Percentiles rank a stretch among this genome's conserved stretches.
Evolutionary conservation across 2,113 vertebrate genomes (phyloP).

Genomic region (Mystacornis crossleyi): DNA sequence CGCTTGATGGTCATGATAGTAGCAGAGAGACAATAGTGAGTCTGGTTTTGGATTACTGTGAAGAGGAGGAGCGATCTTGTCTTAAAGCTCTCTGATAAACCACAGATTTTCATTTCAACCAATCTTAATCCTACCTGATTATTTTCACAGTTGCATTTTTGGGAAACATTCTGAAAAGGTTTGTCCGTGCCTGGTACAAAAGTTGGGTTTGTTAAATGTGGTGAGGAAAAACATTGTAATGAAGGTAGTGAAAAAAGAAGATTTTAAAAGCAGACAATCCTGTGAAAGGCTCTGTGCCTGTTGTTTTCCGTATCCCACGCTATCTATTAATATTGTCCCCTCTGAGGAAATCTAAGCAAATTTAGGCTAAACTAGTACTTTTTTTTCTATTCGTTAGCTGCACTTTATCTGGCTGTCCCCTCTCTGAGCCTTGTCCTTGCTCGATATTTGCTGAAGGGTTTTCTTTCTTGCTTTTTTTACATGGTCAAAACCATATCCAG

Average conservation of each 20-base stretch:
- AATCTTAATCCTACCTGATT: not conserved
- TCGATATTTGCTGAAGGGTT: not conserved
- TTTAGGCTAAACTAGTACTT: not conserved
- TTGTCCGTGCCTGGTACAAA: not conserved
- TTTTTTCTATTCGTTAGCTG: not conserved
- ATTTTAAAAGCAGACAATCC: not conserved
- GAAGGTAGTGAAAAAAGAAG: not conserved
- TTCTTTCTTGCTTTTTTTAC: not conserved
- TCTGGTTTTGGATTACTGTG: not conserved
- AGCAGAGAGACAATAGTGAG: not conserved
- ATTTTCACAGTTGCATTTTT: not conserved
- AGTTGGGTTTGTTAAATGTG: not conserved
- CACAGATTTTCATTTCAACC: not conserved
- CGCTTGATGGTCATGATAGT: not conserved
- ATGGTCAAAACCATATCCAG: not conserved
- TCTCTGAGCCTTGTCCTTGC: not conserved
- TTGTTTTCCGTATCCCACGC: accelerated
- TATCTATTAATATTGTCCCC: not conserved
- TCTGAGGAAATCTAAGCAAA: not conserved
- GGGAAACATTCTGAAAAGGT: not conserved
- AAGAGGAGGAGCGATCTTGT: not conserved
- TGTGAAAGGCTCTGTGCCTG: not conserved
- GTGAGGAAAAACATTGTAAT: not conserved
- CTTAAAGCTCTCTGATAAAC: not conserved
- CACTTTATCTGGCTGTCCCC: not conserved